These are phyloP conservation scores for Oopsacas minuta DNA, from an alignment of 37 sponge, comb jelly and placozoan genomes.

Conservation along the genomic window DNA sequence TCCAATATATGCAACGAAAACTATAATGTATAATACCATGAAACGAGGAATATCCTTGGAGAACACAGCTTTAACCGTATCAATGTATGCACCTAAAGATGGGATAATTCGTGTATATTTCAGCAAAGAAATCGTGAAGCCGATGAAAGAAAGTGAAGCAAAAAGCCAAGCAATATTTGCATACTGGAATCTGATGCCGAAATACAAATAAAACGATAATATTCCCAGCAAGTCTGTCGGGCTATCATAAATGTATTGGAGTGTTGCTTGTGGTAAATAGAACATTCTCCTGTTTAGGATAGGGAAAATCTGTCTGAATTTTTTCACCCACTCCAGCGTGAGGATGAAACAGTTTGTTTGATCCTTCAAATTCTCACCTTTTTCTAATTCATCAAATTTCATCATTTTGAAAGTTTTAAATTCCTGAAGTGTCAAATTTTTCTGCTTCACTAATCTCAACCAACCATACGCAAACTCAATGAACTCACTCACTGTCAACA, in stretches of 20 bases:
- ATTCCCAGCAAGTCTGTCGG: neutral
- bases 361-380: neutral
- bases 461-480: neutral
- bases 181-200: neutral
- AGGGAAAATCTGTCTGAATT: neutral
- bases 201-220: neutral
- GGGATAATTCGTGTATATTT: neutral
- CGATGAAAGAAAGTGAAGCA: neutral
- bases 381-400: neutral
- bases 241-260: neutral
- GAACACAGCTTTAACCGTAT: neutral
- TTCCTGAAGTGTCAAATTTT: neutral
- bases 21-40: neutral
- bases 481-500: neutral
- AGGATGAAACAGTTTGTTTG: neutral
- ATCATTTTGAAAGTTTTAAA: neutral
- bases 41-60: conserved; percentile 11
- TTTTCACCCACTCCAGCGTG: neutral
- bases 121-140: neutral
- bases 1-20: neutral
- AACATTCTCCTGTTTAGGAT: neutral
- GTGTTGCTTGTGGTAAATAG: neutral
- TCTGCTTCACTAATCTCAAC: neutral
- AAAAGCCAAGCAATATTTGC: neutral
- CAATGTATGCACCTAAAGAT: neutral